Conservation (phyloP, 2,888 invertebrate genomes). For the Drosophila kuntzei region DNA sequence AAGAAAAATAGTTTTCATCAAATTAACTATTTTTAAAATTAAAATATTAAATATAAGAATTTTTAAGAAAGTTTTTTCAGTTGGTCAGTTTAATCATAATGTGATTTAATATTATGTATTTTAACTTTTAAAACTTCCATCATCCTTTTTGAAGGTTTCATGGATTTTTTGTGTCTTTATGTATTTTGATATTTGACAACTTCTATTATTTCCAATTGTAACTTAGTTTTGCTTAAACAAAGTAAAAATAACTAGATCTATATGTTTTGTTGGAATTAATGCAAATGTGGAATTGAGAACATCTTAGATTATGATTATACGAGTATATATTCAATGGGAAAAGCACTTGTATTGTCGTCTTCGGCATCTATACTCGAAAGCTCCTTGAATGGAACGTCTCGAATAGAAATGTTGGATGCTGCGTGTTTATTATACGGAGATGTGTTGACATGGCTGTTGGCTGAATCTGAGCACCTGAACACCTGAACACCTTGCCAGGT, state of each 20-base stretch:
- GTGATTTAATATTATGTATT: too few relatives aligned
- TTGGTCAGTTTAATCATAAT: too few relatives aligned
- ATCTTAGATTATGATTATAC: not conserved
- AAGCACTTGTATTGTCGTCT: not conserved
- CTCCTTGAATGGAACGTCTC: slow-evolving; percentile 5
- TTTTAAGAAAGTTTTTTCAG: too few relatives aligned
- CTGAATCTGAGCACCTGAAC: slow-evolving; percentile 4
- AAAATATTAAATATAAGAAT: too few relatives aligned
- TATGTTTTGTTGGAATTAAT: not conserved
- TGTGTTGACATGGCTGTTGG: slow-evolving; percentile 23
- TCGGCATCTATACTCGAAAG: slow-evolving; percentile 2
- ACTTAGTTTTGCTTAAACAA: not conserved
- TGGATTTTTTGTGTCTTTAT: not conserved
- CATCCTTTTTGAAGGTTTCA: not conserved
- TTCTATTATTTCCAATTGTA: not conserved
- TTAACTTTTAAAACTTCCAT: too few relatives aligned
- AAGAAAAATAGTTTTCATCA: too few relatives aligned
- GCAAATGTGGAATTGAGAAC: not conserved
- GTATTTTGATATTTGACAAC: not conserved
- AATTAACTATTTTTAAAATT: too few relatives aligned
- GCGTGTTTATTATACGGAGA: slow-evolving; percentile 57
- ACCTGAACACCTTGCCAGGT: slow-evolving; percentile 46
- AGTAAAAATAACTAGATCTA: too few relatives aligned
- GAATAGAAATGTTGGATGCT: slow-evolving; percentile 62
- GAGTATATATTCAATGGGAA: not conserved